Percentiles rank a stretch among this genome's conserved stretches.
phyloP scores from a whole-genome alignment of 1,140 invertebrate genomes.

The Galendromus occidentalis region DNA sequence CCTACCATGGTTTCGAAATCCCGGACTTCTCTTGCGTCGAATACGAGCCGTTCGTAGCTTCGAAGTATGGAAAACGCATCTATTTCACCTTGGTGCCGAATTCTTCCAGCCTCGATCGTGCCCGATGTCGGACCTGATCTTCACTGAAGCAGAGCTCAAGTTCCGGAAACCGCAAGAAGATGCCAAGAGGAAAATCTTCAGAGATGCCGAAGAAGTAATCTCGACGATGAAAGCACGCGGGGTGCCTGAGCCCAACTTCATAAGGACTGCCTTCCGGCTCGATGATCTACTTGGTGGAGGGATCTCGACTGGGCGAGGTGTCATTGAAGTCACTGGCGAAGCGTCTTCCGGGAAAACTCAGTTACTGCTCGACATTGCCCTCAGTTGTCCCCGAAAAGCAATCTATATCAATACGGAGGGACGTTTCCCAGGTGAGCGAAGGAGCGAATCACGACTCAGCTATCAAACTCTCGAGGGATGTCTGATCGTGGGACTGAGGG shows the following conservation, averaged over 20 bases:
- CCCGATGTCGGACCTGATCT: no score
- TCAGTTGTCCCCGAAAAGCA: background rate
- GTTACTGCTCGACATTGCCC: slow-evolving; percentile 4
- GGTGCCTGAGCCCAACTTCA: background rate
- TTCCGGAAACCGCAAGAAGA: no score
- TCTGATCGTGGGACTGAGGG: background rate
- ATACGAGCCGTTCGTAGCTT: no score
- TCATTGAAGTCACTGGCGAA: background rate
- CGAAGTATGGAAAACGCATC: no score
- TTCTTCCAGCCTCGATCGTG: no score
- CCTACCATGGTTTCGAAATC: no score
- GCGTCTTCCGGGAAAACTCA: slow-evolving; percentile 4
- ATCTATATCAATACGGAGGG: background rate
- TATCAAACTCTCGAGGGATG: background rate
- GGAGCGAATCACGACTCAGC: background rate
- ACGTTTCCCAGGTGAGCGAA: background rate
- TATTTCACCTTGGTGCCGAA: no score
- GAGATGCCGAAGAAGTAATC: no score
- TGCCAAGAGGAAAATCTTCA: no score
- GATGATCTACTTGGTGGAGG: background rate
- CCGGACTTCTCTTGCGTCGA: no score
- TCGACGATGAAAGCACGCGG: background rate
- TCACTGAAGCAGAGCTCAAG: no score
- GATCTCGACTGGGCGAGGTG: background rate
- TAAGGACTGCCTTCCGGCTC: background rate